A percentile compares a stretch with the other conserved stretches of the same genome.
Evolutionary conservation across 30 jellyfish, hydroid and myxozoan genomes (phyloP).

Genomic region (Hydractinia symbiolongicarpus): DNA sequence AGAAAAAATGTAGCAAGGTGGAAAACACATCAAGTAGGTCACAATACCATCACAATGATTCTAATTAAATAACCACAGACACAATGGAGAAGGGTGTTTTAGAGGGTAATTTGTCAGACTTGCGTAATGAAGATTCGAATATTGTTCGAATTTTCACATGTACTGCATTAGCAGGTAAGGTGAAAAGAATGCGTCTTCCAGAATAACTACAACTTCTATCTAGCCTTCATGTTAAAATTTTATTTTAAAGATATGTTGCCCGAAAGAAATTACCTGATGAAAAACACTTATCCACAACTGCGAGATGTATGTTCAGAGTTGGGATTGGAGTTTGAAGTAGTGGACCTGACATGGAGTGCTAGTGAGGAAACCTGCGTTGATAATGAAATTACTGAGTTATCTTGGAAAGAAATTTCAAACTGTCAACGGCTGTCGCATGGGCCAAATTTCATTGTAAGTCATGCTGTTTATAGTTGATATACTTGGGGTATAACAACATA

Average conservation of each 20-base stretch:
- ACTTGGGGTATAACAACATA: too few relatives aligned
- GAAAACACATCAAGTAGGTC: too few relatives aligned
- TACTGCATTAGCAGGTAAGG: not conserved
- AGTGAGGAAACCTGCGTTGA: not conserved
- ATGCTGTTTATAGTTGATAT: too few relatives aligned
- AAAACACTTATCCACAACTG: not conserved
- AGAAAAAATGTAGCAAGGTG: too few relatives aligned
- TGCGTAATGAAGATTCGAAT: constrained; percentile 1
- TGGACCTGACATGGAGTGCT: constrained; percentile 4
- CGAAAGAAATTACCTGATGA: not conserved
- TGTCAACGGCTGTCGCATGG: not conserved
- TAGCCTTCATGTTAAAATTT: too few relatives aligned
- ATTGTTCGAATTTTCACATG: not conserved
- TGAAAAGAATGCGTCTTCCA: too few relatives aligned
- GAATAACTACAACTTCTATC: too few relatives aligned
- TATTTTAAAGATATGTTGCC: not conserved
- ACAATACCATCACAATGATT: too few relatives aligned
- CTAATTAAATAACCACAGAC: not conserved
- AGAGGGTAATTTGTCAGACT: not conserved
- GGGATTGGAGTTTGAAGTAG: constrained; percentile 9
- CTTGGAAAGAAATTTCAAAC: not conserved
- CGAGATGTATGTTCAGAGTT: not conserved
- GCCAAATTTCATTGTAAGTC: not conserved
- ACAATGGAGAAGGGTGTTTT: not conserved
- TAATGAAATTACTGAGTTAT: not conserved